Conservation (phyloP, 2,113 vertebrate genomes). For the Pygoscelis antarcticus region DNA sequence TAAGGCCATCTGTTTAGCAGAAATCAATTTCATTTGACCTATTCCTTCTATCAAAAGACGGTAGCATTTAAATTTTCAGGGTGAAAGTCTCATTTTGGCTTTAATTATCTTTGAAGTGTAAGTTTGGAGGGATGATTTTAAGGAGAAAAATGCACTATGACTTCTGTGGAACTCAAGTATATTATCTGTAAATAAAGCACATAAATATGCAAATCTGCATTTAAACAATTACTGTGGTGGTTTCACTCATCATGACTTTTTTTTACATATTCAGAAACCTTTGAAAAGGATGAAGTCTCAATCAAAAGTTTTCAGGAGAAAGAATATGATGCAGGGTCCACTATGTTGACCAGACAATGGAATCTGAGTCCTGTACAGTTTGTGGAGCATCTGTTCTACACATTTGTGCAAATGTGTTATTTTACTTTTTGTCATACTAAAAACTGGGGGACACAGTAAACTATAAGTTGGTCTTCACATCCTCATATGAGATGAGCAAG, state of each 20-base stretch:
- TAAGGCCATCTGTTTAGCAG: neutral
- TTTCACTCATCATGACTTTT: neutral
- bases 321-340: rapidly evolving
- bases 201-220: neutral
- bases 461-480: neutral
- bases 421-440: neutral
- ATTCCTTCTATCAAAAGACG: neutral
- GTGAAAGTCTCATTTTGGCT: neutral
- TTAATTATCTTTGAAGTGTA: neutral
- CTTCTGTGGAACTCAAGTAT: neutral
- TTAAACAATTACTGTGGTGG: neutral
- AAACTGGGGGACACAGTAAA: neutral
- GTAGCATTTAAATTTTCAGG: neutral
- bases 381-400: neutral
- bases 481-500: neutral
- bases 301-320: neutral
- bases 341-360: neutral
- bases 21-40: neutral
- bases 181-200: neutral
- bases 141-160: neutral
- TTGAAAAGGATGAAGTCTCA: neutral
- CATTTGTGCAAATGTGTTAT: neutral
- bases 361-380: neutral
- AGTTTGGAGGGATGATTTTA: neutral
- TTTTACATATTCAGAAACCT: neutral